Percentiles rank a stretch among this genome's conserved stretches.
phyloP scores from a whole-genome alignment of 2,888 invertebrate species.

The Eupithecia tripunctaria region DNA sequence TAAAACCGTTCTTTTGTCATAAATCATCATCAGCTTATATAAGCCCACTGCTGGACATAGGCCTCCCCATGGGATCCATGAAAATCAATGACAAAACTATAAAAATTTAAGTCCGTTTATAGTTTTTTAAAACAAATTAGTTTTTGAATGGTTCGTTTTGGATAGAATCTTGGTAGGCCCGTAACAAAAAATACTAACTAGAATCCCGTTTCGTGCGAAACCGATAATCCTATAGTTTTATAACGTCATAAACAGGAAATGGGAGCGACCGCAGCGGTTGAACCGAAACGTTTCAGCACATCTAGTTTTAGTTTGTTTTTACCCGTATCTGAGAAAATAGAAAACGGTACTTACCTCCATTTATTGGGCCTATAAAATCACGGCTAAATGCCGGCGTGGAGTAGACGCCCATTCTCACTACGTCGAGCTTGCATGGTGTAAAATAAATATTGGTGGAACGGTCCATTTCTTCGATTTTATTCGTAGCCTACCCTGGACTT shows the following conservation, averaged over 20 bases:
- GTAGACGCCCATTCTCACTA: constrained; percentile 7
- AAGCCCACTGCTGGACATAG: no score
- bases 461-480: not conserved
- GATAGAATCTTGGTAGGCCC: not conserved
- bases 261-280: constrained; percentile 6
- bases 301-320: constrained; percentile 18
- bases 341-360: constrained; percentile 32
- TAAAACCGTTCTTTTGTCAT: not conserved
- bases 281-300: constrained; percentile 13
- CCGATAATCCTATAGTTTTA: constrained; percentile 15
- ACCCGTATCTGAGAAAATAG: constrained; percentile 30
- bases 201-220: constrained; percentile 2
- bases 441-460: constrained; percentile 6
- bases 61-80: no score
- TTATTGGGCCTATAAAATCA: constrained; percentile 41
- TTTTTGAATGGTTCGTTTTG: not conserved
- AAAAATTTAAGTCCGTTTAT: no score
- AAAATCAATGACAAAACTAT: no score
- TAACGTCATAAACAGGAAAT: constrained; percentile 9
- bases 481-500: not conserved
- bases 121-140: no score
- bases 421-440: constrained; percentile 17
- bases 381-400: constrained; percentile 35
- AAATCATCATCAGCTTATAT: no score
- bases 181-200: constrained; percentile 6